phyloP scores from a whole-genome alignment of 1,140 invertebrate genomes.

The Saccostrea echinata region DNA sequence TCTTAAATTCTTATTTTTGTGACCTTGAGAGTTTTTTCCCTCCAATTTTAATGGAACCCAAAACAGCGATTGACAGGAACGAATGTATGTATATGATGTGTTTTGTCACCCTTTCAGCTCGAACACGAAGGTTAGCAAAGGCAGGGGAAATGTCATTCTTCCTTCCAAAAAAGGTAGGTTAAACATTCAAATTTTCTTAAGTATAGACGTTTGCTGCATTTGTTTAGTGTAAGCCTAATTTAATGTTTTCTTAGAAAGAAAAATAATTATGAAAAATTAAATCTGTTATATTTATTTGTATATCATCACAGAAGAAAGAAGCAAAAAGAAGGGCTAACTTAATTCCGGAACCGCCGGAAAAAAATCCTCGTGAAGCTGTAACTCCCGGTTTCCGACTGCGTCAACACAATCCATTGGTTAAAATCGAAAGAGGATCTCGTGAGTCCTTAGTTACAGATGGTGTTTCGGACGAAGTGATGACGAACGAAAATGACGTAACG shows the following conservation, averaged over 20 bases:
- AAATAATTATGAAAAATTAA: not conserved
- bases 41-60: too few species aligned
- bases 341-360: not conserved
- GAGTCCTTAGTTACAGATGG: slow-evolving; percentile 31
- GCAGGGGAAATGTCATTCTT: slow-evolving; percentile 53
- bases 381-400: slow-evolving; percentile 39
- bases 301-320: not conserved
- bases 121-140: not conserved
- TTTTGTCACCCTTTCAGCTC: not conserved
- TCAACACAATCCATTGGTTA: slow-evolving; percentile 51
- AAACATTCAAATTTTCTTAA: too few species aligned
- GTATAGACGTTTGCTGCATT: not conserved
- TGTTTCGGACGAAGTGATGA: not conserved
- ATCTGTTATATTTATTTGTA: not conserved
- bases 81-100: not conserved
- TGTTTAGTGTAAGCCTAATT: not conserved
- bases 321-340: not conserved
- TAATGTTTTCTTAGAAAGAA: not conserved
- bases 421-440: slow-evolving; percentile 49
- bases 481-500: slow-evolving; percentile 48
- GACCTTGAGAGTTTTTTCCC: too few species aligned
- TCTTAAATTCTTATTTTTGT: too few species aligned
- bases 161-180: slow-evolving; percentile 54
- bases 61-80: too few species aligned
- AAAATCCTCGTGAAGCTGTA: slow-evolving; percentile 26